Base-by-base conservation (phyloP, 2,113 vertebrate species). In the Thryonomys swinderianus region DNA sequence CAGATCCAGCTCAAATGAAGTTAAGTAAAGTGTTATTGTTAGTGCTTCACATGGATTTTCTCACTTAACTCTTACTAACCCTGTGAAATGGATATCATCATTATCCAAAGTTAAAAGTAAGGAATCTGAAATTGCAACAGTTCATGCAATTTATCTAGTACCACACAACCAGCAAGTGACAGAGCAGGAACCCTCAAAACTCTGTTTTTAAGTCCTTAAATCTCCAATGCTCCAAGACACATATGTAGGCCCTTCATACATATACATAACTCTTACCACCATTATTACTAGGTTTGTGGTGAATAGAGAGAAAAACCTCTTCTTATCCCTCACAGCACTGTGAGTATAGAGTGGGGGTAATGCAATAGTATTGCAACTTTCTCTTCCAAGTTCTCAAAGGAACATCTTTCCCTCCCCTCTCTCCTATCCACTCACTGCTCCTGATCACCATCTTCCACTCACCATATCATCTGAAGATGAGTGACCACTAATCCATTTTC, bases 1-100 rank as follows among this genome's bases (percentile, higher is more conserved):
- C 20, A 85, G 53, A 85, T 57, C 32, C n/a, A 90, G 21, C 32
- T 89, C 51, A 64, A 93, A 85, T 57, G 67, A 92, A 82, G 40
- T 53, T 37, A 79, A 87, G 59, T 57, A 74, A 66, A 55, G 40
- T 90, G 64, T 78, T 73, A 34, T 90, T 48, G 74, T 57, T 71
- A 27, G 62, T 79, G 74, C 32, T 57, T 93, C 85, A 45, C 34
- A 23, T 62, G 34, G 80, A 27, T 90, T 48, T 90, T 76, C 64
- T 61, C 83, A 37, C 82, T 94, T 83, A 78, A 78, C 57, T 37
- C 40, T 45, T 66, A 40, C 5, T 55, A n/a, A 57, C 34, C 8
- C 61, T 55, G 45, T 61, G 17, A 78, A 66, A 78, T 23, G 82
- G 17, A 23, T 76, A 37, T 51, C 83, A 20, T 53, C 83, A 76